Percentiles rank a stretch among this genome's conserved stretches.
Conservation (phyloP, 2,113 vertebrate species). For the Gasterosteus aculeatus region DNA sequence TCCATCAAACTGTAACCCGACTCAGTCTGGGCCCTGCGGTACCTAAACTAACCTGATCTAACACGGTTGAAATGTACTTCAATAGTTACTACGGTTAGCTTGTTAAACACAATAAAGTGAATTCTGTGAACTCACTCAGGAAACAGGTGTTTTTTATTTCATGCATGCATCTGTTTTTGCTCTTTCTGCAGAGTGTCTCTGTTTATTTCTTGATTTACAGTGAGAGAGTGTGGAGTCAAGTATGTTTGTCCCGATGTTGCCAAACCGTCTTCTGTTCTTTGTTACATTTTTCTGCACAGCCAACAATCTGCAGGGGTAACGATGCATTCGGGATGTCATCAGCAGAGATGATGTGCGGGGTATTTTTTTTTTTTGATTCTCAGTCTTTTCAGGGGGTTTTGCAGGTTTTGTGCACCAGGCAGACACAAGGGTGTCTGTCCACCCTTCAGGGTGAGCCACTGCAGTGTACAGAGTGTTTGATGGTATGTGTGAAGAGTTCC, state of each 20-base stretch:
- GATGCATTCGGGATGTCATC: conserved; percentile 8
- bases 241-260: conserved; percentile 1
- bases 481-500: conserved; percentile 63
- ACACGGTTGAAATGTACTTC: conserved; percentile 17
- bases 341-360: neutral
- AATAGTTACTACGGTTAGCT: conserved; percentile 7
- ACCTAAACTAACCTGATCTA: conserved; percentile 50
- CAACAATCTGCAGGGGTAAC: conserved; percentile 6
- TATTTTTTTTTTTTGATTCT: conserved; percentile 9
- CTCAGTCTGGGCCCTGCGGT: conserved; percentile 38
- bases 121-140: neutral
- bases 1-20: conserved; percentile 38
- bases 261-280: conserved; percentile 24
- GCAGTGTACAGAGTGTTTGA: conserved; percentile 65
- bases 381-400: conserved; percentile 2
- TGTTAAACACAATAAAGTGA: conserved; percentile 13
- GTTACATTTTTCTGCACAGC: conserved; percentile 11
- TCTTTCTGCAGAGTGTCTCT: neutral
- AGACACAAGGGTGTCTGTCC: conserved; percentile 16
- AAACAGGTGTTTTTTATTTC: conserved; percentile 27
- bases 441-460: conserved; percentile 30
- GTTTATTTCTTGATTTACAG: conserved; percentile 4
- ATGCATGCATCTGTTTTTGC: neutral
- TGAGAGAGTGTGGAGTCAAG: neutral
- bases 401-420: conserved; percentile 8